Base-by-base conservation (phyloP, 2,113 vertebrate species). In the Acanthisitta chloris region DNA sequence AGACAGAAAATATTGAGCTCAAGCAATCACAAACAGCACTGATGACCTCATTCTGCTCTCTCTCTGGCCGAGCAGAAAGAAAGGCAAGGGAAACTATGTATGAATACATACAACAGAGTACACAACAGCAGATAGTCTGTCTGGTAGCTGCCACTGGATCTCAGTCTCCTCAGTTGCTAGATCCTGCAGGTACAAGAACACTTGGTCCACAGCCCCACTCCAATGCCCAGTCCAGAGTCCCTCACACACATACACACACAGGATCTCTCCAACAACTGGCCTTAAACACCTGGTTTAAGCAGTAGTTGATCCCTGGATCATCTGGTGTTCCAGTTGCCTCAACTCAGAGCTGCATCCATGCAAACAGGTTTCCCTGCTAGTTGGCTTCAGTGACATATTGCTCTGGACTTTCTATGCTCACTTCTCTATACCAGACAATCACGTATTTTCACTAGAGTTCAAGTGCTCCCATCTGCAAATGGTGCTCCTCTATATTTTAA, bases 281-380 rank as follows among this genome's bases (percentile, higher is more conserved):
- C 43, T 78, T 54, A 31, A 84, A 64, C 7, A 24, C 4, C 23
- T 10, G 3, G 3, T 64, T 85, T 67, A 64, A 58, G 20, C 17
- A 40, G 26, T 2, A 26, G 9, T 1, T 92, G 8, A 2, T n/a
- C 17, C 11, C 65, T 34, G 34, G 15, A 34, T n/a, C 0, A 0
- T 6, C 42, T 77, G 28, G 6, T 58, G 28, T 25, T 33, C 42
- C 69, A 54, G 17, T 9, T 48, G 19, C 14, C 36, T 73, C 45
- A n/a, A 4, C 12, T 58, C 15, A 52, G 38, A 73, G 25, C 31
- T 9, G 11, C 46, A 46, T 21, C 12, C 7, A 2, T 4, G 24
- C 13, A 70, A 42, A 58, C 9, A 16, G 15, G 2, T 43, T 4
- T 57, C 34, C 21, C 34, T 24, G 26, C 29, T 5, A 45, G 4